phyloP scores from a whole-genome alignment of 2,888 invertebrate genomes.

The Leptinotarsa juncta region DNA sequence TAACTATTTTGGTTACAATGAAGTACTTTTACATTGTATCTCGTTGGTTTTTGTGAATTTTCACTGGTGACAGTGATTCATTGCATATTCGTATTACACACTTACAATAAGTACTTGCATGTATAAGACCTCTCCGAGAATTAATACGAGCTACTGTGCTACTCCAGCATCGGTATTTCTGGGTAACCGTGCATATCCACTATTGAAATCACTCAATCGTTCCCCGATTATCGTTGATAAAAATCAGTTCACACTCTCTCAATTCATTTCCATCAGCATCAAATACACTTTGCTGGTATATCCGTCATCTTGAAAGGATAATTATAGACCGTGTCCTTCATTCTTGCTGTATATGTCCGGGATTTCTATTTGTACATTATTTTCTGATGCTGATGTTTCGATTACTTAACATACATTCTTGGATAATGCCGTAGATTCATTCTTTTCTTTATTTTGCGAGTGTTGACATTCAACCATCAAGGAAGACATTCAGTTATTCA shows the following conservation, averaged over 20 bases:
- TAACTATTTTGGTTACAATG: too few species aligned
- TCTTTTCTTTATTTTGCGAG: constrained; percentile 2
- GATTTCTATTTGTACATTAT: constrained; percentile 17
- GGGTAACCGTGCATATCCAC: constrained; percentile 34
- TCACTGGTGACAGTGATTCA: too few species aligned
- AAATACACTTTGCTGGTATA: constrained; percentile 6
- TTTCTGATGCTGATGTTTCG: constrained; percentile 5
- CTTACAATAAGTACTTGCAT: not conserved
- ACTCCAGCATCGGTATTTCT: constrained; percentile 32
- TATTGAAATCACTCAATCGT: constrained; percentile 33
- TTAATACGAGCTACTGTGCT: constrained; percentile 29
- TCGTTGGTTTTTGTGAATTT: too few species aligned
- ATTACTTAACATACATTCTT: constrained; percentile 21
- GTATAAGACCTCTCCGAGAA: not conserved
- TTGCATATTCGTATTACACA: not conserved
- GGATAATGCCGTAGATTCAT: constrained; percentile 9
- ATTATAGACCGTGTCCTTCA: constrained; percentile 16
- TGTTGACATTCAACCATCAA: constrained; percentile 1
- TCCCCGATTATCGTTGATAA: constrained; percentile 25
- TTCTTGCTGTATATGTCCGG: constrained; percentile 6
- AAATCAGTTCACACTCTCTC: constrained; percentile 33
- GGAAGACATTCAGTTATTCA: constrained; percentile 21
- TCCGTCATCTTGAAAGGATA: constrained; percentile 16
- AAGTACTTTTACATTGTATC: too few species aligned
- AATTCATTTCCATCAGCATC: constrained; percentile 20